Evolutionary conservation across 2,888 invertebrate genomes (phyloP).

Genomic region (Oscheius sp.): DNA sequence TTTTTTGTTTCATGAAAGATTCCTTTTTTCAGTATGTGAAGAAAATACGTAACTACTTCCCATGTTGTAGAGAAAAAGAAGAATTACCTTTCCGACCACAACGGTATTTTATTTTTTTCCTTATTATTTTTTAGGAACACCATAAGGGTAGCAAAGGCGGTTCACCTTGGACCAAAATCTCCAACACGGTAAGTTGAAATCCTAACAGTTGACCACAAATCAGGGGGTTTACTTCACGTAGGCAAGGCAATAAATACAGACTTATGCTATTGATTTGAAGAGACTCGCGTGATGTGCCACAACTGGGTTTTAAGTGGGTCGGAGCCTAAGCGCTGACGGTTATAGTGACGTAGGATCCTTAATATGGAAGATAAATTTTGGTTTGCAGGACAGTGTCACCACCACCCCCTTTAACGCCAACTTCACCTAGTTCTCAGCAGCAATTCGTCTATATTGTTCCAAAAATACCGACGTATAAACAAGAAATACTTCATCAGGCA

Average conservation of each 20-base stretch:
- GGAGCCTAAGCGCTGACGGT: no score
- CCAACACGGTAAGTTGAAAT: slow-evolving; percentile 1
- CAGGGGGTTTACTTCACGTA: no score
- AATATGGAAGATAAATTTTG: neutral
- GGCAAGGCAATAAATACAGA: no score
- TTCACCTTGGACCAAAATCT: neutral
- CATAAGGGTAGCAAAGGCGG: slow-evolving; percentile 10
- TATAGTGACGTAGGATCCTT: no score
- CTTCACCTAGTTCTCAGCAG: neutral
- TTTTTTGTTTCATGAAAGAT: neutral
- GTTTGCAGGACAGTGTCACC: slow-evolving; percentile 3
- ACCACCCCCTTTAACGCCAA: slow-evolving; percentile 4
- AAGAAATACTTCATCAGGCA: slow-evolving; percentile 16
- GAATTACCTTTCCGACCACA: neutral
- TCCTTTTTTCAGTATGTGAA: neutral
- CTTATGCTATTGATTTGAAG: no score
- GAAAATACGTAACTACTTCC: neutral
- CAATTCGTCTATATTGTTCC: slow-evolving; percentile 32
- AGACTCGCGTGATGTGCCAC: no score
- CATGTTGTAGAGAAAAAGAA: slow-evolving; percentile 12
- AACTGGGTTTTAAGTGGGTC: no score
- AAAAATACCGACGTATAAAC: slow-evolving; percentile 22
- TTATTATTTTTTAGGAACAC: slow-evolving; percentile 8
- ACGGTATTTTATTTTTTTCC: neutral
- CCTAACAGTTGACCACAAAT: no score